These are phyloP conservation scores for Brachionus asplanchnoidis DNA, from an alignment of 1,140 invertebrate genomes.

Conservation along the genomic window DNA sequence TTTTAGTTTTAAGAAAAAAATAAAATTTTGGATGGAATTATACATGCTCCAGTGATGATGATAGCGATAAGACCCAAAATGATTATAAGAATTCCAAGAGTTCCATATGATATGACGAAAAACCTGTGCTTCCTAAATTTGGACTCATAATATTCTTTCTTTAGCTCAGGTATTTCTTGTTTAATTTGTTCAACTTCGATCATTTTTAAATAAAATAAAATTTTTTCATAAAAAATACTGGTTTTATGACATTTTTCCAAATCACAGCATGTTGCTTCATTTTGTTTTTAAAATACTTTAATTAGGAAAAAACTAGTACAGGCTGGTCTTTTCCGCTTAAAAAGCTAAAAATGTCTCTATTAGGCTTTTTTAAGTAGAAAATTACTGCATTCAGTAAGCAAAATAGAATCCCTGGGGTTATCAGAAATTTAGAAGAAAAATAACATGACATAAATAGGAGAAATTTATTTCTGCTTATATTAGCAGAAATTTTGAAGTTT, in stretches of 20 bases:
- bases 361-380: neutral
- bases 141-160: neutral
- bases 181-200: neutral
- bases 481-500: too few relatives aligned
- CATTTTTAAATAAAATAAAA: neutral
- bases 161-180: neutral
- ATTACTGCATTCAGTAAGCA: too few relatives aligned
- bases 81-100: neutral
- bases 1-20: neutral
- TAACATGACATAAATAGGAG: too few relatives aligned
- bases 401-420: too few relatives aligned
- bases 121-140: neutral
- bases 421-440: too few relatives aligned
- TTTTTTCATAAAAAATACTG: neutral
- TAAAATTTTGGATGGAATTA: neutral
- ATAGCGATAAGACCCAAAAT: neutral
- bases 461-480: too few relatives aligned
- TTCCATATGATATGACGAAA: neutral
- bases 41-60: conserved; percentile 6
- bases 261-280: neutral
- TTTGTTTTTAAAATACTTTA: too few relatives aligned
- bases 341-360: too few relatives aligned
- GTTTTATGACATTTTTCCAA: neutral
- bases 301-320: too few relatives aligned
- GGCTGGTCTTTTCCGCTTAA: too few relatives aligned